A percentile compares a stretch with the other conserved stretches of the same genome.
phyloP scores from a whole-genome alignment of 2,888 invertebrate genomes.

The Argyra leucocephala region DNA sequence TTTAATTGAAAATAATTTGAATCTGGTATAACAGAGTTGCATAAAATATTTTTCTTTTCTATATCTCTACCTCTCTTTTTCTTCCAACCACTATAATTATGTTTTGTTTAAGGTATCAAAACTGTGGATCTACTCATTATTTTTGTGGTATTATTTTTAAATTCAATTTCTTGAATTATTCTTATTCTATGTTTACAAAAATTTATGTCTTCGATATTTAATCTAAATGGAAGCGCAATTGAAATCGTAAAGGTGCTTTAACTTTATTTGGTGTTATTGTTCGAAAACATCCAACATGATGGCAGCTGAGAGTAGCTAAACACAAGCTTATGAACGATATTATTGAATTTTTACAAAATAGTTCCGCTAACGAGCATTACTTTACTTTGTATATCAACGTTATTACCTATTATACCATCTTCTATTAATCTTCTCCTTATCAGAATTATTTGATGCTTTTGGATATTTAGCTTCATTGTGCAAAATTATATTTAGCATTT shows the following conservation, averaged over 20 bases:
- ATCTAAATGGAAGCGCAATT: slow-evolving; percentile 50
- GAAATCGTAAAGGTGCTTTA: slow-evolving; percentile 51
- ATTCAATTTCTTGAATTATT: too few species aligned
- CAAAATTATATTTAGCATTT: slow-evolving; percentile 54
- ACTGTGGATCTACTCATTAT: too few species aligned
- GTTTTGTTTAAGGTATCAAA: too few species aligned
- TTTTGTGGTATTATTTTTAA: too few species aligned
- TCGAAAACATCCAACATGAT: slow-evolving; percentile 74
- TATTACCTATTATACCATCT: slow-evolving; percentile 73
- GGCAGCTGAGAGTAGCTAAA: slow-evolving; percentile 73
- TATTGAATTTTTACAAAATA: slow-evolving; percentile 67
- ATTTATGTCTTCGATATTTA: slow-evolving; percentile 70
- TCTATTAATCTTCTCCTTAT: slow-evolving; percentile 58
- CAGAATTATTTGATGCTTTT: slow-evolving; percentile 70
- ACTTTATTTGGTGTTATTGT: slow-evolving; percentile 74
- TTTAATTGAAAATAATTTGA: too few species aligned
- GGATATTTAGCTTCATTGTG: slow-evolving; percentile 63
- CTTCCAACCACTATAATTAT: too few species aligned
- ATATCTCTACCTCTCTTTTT: too few species aligned
- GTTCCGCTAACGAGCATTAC: slow-evolving; percentile 76
- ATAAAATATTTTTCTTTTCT: too few species aligned
- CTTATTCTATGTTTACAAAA: too few species aligned
- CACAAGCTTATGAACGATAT: slow-evolving; percentile 69
- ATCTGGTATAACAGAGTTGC: too few species aligned
- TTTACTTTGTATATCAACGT: slow-evolving; percentile 70